Conservation (phyloP, 2,888 invertebrate species). For the Neelides folsomi region DNA sequence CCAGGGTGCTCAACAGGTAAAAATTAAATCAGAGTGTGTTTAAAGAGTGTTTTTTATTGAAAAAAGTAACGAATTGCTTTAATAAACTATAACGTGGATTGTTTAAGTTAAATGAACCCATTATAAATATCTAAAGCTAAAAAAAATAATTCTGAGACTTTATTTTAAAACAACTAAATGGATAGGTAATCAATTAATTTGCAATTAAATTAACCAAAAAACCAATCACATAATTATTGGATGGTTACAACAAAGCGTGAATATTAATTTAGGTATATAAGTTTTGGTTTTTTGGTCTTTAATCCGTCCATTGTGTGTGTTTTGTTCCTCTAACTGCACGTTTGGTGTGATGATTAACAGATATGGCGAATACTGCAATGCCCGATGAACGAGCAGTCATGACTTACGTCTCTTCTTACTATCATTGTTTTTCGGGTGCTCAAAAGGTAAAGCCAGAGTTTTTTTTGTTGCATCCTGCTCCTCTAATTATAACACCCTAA, state of each 20-base stretch:
- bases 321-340: too few species aligned
- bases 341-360: constrained; percentile 42
- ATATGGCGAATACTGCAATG: constrained; percentile 95
- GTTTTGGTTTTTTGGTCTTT: constrained; percentile 2
- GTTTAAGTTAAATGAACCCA: too few species aligned
- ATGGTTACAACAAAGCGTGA: neutral
- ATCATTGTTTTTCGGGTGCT: constrained; percentile 99
- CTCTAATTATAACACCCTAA: too few species aligned
- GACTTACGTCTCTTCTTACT: constrained; percentile 99
- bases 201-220: too few species aligned
- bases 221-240: too few species aligned
- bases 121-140: too few species aligned
- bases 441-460: constrained; percentile 68
- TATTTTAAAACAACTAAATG: too few species aligned
- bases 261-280: neutral
- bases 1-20: constrained; percentile 98
- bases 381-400: constrained; percentile 99
- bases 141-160: too few species aligned
- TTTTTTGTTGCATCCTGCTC: neutral
- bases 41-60: constrained; percentile 1
- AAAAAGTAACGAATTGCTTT: too few species aligned
- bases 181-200: too few species aligned
- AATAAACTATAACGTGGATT: too few species aligned
- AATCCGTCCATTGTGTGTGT: too few species aligned
- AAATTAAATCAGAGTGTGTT: constrained; percentile 27